Conservation (phyloP, 2,797 vertebrate species). For the Anisognathus igniventris region DNA sequence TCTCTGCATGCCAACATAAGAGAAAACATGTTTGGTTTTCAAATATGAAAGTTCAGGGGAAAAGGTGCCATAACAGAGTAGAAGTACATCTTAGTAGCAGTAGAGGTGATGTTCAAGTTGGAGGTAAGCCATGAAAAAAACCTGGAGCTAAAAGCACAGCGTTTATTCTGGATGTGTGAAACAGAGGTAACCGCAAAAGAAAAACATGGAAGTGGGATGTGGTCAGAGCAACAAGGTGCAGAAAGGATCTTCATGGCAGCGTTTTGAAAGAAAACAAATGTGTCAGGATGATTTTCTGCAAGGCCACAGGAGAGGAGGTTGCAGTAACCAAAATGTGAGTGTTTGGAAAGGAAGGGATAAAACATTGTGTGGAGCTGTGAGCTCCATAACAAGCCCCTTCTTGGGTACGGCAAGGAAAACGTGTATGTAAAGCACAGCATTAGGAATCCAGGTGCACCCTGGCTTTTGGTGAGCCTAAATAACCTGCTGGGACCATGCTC, state of each 20-base stretch:
- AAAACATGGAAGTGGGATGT: neutral
- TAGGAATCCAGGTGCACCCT: neutral
- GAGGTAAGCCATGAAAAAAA: neutral
- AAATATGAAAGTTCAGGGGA: neutral
- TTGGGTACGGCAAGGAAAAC: neutral
- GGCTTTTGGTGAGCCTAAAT: neutral
- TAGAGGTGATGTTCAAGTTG: neutral
- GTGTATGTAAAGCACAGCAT: neutral
- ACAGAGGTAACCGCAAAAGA: neutral
- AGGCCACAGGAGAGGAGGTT: neutral
- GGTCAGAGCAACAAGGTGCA: neutral
- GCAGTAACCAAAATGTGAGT: neutral
- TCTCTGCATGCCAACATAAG: neutral
- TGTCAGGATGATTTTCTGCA: neutral
- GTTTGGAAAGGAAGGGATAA: neutral
- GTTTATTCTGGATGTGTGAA: neutral
- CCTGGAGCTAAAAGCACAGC: neutral
- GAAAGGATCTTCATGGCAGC: neutral
- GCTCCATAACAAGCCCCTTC: neutral
- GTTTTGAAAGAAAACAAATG: neutral
- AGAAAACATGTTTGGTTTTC: neutral
- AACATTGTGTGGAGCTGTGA: neutral
- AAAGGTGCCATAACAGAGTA: neutral
- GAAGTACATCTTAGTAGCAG: neutral
- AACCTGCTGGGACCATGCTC: accelerated